Percentiles rank a stretch among this genome's conserved stretches.
Evolutionary conservation across 2,888 invertebrate genomes (phyloP).

Genomic region (Belgica antarctica): DNA sequence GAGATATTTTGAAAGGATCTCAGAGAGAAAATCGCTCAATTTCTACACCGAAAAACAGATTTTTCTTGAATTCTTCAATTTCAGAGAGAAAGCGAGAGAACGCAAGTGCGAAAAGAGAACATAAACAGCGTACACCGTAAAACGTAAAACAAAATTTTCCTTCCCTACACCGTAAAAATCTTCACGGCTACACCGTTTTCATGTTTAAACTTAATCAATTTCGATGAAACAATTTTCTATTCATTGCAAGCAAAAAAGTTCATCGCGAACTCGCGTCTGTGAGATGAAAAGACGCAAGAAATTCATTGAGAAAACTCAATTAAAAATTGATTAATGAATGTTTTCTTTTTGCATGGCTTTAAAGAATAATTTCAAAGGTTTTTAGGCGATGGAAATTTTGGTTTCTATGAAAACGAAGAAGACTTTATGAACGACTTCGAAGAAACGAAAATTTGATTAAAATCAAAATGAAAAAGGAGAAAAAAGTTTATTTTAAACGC

Average conservation of each 20-base stretch:
- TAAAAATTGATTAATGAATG: constrained; percentile 29
- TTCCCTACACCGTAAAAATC: not conserved
- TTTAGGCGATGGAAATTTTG: no score
- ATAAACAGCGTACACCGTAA: not conserved
- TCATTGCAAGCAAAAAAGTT: no score
- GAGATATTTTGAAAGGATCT: not conserved
- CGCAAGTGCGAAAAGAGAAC: not conserved
- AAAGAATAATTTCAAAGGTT: not conserved
- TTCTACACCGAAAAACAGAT: not conserved
- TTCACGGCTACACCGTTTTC: no score
- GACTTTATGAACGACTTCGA: not conserved
- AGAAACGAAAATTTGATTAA: not conserved
- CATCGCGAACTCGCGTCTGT: no score
- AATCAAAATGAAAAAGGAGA: no score
- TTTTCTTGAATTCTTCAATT: not conserved
- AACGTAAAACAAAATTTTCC: not conserved
- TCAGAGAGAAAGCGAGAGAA: not conserved
- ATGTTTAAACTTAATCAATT: no score
- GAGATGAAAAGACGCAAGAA: not conserved
- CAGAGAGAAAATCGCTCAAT: not conserved
- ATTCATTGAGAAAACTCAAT: constrained; percentile 20
- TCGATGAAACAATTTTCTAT: no score
- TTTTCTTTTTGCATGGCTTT: not conserved
- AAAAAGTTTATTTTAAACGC: not conserved
- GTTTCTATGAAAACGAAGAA: not conserved